Evolutionary conservation across 2,888 invertebrate species (phyloP).

Genomic region (Malthinus flaveolus): DNA sequence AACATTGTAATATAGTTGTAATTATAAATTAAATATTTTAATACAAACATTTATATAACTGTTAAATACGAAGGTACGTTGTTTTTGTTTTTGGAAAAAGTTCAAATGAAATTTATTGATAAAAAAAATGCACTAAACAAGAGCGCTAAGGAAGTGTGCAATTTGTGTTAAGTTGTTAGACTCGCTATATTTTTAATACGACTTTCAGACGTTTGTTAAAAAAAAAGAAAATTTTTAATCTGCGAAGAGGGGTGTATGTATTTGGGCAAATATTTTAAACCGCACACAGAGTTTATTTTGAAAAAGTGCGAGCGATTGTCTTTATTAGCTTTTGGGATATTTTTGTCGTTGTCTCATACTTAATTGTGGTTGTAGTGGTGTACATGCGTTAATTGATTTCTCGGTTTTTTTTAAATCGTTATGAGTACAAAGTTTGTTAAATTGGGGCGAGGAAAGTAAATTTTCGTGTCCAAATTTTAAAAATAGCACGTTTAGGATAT

Average conservation of each 20-base stretch:
- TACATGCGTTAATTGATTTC: too few species aligned
- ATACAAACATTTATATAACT: constrained; percentile 11
- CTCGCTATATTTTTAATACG: constrained; percentile 5
- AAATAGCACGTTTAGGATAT: too few species aligned
- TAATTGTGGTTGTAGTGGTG: too few species aligned
- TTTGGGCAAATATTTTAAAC: too few species aligned
- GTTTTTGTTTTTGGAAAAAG: neutral
- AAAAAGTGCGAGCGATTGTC: too few species aligned
- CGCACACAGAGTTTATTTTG: too few species aligned
- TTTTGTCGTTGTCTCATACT: too few species aligned
- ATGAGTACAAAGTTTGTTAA: too few species aligned
- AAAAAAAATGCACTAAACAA: neutral
- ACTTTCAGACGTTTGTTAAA: neutral
- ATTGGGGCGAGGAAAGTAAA: too few species aligned
- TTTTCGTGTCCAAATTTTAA: too few species aligned
- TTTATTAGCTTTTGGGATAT: too few species aligned
- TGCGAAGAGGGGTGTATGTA: neutral
- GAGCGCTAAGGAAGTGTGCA: neutral
- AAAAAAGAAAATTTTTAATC: neutral
- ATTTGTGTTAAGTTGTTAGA: constrained; percentile 2
- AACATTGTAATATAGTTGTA: constrained; percentile 8
- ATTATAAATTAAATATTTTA: constrained; percentile 17
- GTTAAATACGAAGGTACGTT: neutral
- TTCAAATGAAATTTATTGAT: neutral
- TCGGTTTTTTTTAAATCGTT: too few species aligned